phyloP scores from a whole-genome alignment of 2,888 invertebrate genomes.

The Apodemia mormo region DNA sequence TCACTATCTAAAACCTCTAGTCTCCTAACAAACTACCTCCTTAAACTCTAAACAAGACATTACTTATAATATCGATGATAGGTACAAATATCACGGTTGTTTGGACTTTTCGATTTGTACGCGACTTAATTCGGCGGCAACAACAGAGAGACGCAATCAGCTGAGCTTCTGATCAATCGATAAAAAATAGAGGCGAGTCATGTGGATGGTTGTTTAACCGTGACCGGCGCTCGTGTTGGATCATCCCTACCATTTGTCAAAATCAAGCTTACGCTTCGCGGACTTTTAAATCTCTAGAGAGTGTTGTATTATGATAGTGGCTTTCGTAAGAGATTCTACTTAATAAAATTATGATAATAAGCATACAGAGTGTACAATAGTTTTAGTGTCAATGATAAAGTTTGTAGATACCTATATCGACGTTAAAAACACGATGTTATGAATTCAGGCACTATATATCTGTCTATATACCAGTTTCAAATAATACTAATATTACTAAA shows the following conservation, averaged over 20 bases:
- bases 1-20: no score
- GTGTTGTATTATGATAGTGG: conserved; percentile 23
- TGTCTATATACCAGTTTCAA: no score
- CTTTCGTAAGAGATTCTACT: no score
- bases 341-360: no score
- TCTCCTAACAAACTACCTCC: background rate
- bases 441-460: no score
- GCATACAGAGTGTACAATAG: no score
- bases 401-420: no score
- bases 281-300: conserved; percentile 28
- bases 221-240: conserved; percentile 58
- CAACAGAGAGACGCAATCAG: conserved; percentile 78
- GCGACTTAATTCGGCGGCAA: conserved; percentile 69
- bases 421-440: no score
- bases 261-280: conserved; percentile 63
- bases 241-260: conserved; percentile 79
- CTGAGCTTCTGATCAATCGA: conserved; percentile 78
- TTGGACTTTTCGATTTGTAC: conserved; percentile 16
- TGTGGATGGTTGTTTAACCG: conserved; percentile 51
- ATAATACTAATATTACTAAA: no score
- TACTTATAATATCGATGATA: background rate
- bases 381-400: no score
- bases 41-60: background rate
- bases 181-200: conserved; percentile 71
- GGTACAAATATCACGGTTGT: conserved; percentile 17